phyloP scores from a whole-genome alignment of 2,113 vertebrate genomes.

The Carollia perspicillata region DNA sequence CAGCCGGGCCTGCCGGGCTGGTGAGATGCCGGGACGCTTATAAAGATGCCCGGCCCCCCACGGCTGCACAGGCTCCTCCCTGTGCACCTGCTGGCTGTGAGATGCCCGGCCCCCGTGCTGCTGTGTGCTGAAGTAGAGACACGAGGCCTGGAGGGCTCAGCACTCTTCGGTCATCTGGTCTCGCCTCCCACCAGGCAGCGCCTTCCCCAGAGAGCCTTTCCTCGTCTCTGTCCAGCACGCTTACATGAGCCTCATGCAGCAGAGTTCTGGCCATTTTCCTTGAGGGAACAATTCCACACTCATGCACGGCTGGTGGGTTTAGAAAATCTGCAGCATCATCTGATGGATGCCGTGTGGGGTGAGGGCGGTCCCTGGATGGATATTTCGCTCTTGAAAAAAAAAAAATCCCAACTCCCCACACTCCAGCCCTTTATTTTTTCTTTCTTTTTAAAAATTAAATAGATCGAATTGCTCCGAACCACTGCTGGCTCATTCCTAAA shows the following conservation, averaged over 20 bases:
- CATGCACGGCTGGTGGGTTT: background rate
- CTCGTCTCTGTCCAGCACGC: background rate
- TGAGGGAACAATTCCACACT: background rate
- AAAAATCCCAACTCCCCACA: background rate
- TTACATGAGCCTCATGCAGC: background rate
- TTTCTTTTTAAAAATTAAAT: constrained; percentile 25
- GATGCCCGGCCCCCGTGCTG: background rate
- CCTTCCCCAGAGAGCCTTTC: background rate
- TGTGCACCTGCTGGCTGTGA: background rate
- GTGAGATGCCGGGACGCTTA: background rate
- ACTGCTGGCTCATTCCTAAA: background rate
- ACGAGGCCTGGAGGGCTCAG: background rate
- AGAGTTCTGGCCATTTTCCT: background rate
- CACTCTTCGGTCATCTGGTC: background rate
- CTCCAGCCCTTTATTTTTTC: background rate
- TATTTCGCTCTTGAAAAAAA: background rate
- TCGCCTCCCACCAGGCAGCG: background rate
- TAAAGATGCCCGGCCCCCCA: background rate
- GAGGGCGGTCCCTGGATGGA: background rate
- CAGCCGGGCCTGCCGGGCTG: background rate
- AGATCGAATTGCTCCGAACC: background rate
- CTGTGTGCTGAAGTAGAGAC: background rate
- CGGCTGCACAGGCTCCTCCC: fast-evolving
- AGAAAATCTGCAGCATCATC: background rate
- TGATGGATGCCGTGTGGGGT: background rate